phyloP scores from a whole-genome alignment of 64 coral and sea anemone genomes.

The Porites australiensis region DNA sequence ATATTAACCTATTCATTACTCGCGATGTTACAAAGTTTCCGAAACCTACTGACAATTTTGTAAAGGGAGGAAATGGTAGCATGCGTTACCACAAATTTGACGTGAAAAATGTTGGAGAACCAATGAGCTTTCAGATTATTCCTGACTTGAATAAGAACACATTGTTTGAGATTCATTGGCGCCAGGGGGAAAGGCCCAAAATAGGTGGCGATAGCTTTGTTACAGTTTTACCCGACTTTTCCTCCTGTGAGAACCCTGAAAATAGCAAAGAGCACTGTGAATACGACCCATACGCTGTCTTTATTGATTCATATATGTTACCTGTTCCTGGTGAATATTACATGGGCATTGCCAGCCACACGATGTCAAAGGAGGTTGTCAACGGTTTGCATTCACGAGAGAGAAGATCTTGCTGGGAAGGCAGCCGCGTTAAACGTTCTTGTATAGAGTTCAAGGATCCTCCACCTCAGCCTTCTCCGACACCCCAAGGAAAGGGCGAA shows the following conservation, averaged over 20 bases:
- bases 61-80: conserved; percentile 53
- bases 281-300: conserved; percentile 49
- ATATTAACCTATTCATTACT: conserved; percentile 45
- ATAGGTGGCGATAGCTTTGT: conserved; percentile 9
- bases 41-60: conserved; percentile 40
- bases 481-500: not conserved
- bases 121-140: conserved; percentile 17
- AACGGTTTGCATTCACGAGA: not conserved
- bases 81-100: conserved; percentile 69
- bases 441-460: conserved; percentile 75
- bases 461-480: conserved; percentile 30
- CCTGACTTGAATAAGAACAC: not conserved
- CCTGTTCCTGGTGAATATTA: conserved; percentile 59
- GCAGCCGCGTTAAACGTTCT: conserved; percentile 60
- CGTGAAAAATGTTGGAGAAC: conserved; percentile 31
- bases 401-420: conserved; percentile 50
- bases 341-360: conserved; percentile 50
- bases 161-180: conserved; percentile 67
- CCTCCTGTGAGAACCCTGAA: conserved; percentile 23
- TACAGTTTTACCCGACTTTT: conserved; percentile 72
- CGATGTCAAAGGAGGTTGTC: not conserved
- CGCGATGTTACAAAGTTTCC: not conserved
- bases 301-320: conserved; percentile 31
- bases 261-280: conserved; percentile 2
- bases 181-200: conserved; percentile 43